Evolutionary conservation across 2,113 vertebrate species (phyloP).

Genomic region (Prunella himalayana): DNA sequence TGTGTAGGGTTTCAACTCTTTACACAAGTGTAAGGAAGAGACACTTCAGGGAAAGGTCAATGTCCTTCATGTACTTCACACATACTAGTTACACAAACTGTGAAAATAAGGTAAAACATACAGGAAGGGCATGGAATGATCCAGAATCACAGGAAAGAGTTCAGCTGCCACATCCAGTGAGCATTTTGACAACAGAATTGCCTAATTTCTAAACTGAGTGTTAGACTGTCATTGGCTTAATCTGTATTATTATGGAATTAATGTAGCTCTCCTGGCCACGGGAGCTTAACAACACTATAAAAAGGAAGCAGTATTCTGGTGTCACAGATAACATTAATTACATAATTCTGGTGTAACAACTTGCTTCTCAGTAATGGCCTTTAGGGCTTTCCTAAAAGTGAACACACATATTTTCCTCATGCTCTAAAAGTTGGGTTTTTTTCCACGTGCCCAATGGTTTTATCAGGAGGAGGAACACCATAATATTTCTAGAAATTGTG

Average conservation of each 20-base stretch:
- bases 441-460: neutral
- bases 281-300: neutral
- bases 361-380: neutral
- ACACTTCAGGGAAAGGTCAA: neutral
- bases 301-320: neutral
- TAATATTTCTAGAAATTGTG: neutral
- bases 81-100: neutral
- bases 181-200: neutral
- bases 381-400: neutral
- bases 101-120: neutral
- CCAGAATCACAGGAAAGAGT: neutral
- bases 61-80: neutral
- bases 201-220: slow-evolving; percentile 12
- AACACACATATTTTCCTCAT: neutral
- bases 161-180: neutral
- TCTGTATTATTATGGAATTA: slow-evolving; percentile 9
- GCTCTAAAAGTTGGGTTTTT: neutral
- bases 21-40: neutral
- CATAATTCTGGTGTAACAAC: too few species aligned
- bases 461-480: neutral
- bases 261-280: neutral
- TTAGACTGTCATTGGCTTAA: neutral
- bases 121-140: neutral
- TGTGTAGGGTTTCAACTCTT: neutral
- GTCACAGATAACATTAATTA: too few species aligned